Evolutionary conservation across 2,113 vertebrate genomes (phyloP).

Genomic region (Zosterops pallidus): DNA sequence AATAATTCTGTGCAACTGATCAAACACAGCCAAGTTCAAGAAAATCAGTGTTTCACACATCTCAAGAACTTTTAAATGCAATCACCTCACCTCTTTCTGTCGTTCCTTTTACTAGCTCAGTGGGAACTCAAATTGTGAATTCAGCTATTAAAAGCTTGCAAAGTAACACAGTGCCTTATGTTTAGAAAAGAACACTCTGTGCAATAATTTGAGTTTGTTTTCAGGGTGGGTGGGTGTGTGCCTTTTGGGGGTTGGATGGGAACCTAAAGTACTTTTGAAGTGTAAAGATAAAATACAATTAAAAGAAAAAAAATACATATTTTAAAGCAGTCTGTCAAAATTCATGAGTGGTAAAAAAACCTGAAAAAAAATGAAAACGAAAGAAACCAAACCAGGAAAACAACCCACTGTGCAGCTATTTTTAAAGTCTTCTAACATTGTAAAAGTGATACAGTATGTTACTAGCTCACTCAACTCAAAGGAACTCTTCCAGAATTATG

Average conservation of each 20-base stretch:
- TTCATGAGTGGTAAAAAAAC: not conserved
- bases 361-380: not conserved
- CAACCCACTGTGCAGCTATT: not conserved
- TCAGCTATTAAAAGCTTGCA: not conserved
- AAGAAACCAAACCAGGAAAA: not conserved
- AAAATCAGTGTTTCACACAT: not conserved
- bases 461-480: not conserved
- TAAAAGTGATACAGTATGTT: not conserved
- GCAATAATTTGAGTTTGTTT: not conserved
- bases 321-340: not conserved
- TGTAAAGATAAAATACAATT: not conserved
- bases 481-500: not conserved
- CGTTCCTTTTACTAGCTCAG: not conserved
- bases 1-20: not conserved
- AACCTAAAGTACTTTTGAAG: not conserved
- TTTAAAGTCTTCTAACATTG: not conserved
- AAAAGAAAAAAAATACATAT: not conserved
- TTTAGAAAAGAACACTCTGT: not conserved
- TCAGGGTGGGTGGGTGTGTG: rapidly evolving
- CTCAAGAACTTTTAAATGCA: not conserved
- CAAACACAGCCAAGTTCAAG: not conserved
- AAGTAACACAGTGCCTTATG: not conserved
- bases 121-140: not conserved
- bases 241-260: not conserved
- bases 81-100: not conserved